Evolutionary conservation across 2,113 vertebrate genomes (phyloP).

Genomic region (Spea multiplicata): DNA sequence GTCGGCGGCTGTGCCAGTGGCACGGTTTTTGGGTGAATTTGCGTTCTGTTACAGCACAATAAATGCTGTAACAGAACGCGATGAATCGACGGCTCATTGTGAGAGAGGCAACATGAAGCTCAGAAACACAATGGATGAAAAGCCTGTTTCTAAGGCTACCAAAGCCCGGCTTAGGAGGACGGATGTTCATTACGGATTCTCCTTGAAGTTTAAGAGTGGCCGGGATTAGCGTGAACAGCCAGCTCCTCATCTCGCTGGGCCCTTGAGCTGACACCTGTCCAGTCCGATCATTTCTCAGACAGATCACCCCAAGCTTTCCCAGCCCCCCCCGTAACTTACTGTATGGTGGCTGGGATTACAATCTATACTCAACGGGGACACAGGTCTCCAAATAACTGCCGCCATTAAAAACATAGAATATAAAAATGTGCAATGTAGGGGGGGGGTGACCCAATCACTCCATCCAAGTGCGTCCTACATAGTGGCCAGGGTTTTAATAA

Average conservation of each 20-base stretch:
- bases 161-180: slow-evolving; percentile 40
- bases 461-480: too few species aligned
- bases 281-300: slow-evolving; percentile 11
- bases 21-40: too few species aligned
- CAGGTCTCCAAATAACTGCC: too few species aligned
- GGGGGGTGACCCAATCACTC: too few species aligned
- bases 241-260: slow-evolving; percentile 16
- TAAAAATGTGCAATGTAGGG: too few species aligned
- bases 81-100: slow-evolving; percentile 20
- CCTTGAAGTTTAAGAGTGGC: slow-evolving; percentile 39
- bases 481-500: too few species aligned
- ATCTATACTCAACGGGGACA: too few species aligned
- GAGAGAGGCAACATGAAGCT: slow-evolving; percentile 36
- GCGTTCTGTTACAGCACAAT: too few species aligned
- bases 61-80: slow-evolving; percentile 22
- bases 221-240: slow-evolving; percentile 26
- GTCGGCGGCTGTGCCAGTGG: too few species aligned
- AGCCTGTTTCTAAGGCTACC: slow-evolving; percentile 49
- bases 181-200: slow-evolving; percentile 48
- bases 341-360: too few species aligned
- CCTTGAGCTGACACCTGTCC: slow-evolving; percentile 43
- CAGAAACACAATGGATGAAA: not conserved
- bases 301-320: slow-evolving; percentile 27
- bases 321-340: not conserved
- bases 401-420: too few species aligned